phyloP scores from a whole-genome alignment of 2,113 vertebrate species.

The Ophthalmolycus amberensis region DNA sequence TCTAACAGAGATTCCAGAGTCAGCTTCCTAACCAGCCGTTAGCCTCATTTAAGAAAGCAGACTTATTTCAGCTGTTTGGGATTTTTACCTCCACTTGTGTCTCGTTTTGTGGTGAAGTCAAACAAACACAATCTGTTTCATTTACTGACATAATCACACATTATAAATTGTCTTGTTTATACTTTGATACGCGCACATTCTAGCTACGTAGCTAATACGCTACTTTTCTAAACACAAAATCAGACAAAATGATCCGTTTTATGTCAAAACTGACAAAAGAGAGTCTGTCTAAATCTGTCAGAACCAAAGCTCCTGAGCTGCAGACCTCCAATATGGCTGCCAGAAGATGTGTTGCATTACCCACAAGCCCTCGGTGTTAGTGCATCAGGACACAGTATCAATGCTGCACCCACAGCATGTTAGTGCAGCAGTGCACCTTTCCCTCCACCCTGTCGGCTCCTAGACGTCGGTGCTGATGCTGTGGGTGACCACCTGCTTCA shows the following conservation, averaged over 20 bases:
- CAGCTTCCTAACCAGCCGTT: background rate
- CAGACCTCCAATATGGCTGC: slow-evolving; percentile 22
- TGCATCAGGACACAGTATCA: background rate
- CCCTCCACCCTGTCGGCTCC: slow-evolving; percentile 27
- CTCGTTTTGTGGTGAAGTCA: background rate
- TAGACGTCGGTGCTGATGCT: slow-evolving; percentile 94
- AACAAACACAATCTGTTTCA: slow-evolving; percentile 20
- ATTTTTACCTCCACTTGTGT: background rate
- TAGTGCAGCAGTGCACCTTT: background rate
- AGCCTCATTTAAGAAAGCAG: background rate
- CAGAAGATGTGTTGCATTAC: background rate
- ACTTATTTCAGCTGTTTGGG: background rate
- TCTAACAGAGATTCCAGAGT: background rate
- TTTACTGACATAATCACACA: background rate
- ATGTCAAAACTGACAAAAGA: background rate
- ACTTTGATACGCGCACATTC: slow-evolving; percentile 17
- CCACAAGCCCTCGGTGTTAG: slow-evolving; percentile 25
- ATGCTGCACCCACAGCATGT: background rate
- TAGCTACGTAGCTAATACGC: slow-evolving; percentile 12
- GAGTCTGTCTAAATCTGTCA: background rate
- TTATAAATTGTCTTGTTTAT: slow-evolving; percentile 7
- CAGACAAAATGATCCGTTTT: slow-evolving; percentile 13
- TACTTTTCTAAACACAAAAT: slow-evolving; percentile 23
- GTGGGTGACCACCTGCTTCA: slow-evolving; percentile 90
- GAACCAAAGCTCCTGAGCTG: background rate